A percentile compares a stretch with the other conserved stretches of the same genome.
phyloP scores from a whole-genome alignment of 2,113 vertebrate species.

The Myotis yumanensis region DNA sequence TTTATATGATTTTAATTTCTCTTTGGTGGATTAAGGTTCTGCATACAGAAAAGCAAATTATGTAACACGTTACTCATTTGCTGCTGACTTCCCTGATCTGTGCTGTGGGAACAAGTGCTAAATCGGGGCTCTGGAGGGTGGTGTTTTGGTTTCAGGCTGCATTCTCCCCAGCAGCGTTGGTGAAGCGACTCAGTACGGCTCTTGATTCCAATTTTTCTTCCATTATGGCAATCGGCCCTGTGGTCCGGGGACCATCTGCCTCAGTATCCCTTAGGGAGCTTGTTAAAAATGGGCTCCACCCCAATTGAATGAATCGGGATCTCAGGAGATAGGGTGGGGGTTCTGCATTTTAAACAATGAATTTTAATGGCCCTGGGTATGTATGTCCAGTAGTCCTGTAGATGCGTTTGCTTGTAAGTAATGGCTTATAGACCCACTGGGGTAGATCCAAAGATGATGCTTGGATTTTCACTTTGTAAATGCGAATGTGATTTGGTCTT shows the following conservation, averaged over 20 bases:
- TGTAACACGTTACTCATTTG: constrained; percentile 60
- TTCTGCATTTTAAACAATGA: background rate
- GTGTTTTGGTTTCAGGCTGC: constrained; percentile 33
- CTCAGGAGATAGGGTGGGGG: background rate
- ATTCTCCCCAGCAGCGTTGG: background rate
- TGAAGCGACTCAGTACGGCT: background rate
- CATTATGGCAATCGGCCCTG: background rate
- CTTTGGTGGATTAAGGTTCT: constrained; percentile 43
- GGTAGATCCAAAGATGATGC: background rate
- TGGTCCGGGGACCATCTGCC: constrained; percentile 53
- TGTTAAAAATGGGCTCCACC: constrained; percentile 56
- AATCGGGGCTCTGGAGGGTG: background rate
- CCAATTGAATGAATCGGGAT: background rate
- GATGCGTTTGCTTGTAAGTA: background rate
- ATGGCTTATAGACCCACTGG: background rate
- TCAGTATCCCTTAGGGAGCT: constrained; percentile 57
- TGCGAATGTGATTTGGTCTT: background rate
- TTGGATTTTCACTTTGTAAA: background rate
- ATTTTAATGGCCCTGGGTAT: background rate
- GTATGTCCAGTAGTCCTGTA: background rate
- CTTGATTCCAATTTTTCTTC: background rate
- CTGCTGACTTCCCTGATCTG: constrained; percentile 52
- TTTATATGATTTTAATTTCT: constrained; percentile 49
- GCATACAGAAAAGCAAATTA: constrained; percentile 69
- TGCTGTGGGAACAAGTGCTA: constrained; percentile 60